Conservation (phyloP, 1,140 invertebrate genomes). For the Brachionus rotundiformis region DNA sequence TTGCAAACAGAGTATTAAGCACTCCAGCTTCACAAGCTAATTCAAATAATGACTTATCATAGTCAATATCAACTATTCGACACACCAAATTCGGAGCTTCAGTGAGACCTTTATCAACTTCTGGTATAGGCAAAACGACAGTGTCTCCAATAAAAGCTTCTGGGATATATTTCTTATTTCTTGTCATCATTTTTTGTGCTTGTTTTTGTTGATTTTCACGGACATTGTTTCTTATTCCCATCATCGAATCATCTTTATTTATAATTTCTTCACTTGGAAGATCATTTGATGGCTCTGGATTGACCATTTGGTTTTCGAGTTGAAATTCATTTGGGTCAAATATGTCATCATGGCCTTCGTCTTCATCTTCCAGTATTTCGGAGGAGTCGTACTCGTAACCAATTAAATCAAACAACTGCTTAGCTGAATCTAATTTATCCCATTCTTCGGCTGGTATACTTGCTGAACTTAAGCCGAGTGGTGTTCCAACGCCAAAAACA, state of each 20-base stretch:
- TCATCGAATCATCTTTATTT: not conserved
- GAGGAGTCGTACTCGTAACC: too few relatives aligned
- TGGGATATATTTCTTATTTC: not conserved
- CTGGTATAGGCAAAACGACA: not conserved
- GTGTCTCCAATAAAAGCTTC: not conserved
- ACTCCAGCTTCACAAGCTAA: slow-evolving; percentile 9
- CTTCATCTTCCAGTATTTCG: too few relatives aligned
- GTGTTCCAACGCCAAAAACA: too few relatives aligned
- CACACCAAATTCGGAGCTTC: not conserved
- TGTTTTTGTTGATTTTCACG: slow-evolving; percentile 11
- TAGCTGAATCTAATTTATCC: too few relatives aligned
- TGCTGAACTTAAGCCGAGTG: too few relatives aligned
- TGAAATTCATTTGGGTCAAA: not conserved
- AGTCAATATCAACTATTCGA: not conserved
- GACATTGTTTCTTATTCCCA: not conserved
- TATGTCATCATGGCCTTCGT: not conserved
- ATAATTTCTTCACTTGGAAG: not conserved
- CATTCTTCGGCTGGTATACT: too few relatives aligned
- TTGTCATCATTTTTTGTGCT: not conserved
- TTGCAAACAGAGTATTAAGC: not conserved
- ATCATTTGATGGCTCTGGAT: not conserved
- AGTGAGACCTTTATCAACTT: too few relatives aligned
- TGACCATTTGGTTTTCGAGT: not conserved
- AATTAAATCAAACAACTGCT: too few relatives aligned
- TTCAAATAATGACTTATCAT: not conserved